Evolutionary conservation across 1,140 invertebrate genomes (phyloP), one percentile per base, ranked within the genome.

Genomic region (Ostrea edulis): DNA sequence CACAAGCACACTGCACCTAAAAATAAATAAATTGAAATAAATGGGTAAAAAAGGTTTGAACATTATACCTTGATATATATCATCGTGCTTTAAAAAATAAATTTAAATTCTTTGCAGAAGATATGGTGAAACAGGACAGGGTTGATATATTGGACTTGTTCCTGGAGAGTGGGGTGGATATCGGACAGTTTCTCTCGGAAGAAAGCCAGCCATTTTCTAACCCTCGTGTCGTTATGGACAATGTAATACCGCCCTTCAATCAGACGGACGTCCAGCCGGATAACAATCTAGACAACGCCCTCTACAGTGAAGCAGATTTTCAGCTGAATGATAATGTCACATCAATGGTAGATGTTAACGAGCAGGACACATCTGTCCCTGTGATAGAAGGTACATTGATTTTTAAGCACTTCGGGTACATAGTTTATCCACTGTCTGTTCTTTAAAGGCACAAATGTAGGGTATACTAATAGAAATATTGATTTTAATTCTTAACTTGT

Each of bases 101-200:
- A 8, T 4, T 20, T 62, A 17, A 55, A 44, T 44, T 44, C 35
- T 44, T 77, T 77, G 25, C 25, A 77, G 68, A 77, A 77, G 68
- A 77, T 25, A 90, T 90, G 89, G 87, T 90, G 25, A 90, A 88
- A 82, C 89, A 88, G 52, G 87, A 83, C 86, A 86, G 87, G 54
- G 86, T 29, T 8, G 89, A 90, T 22, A 55, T 90, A 1, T 65
- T 90, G 44, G 89, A 90, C 44, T 44, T 88, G 25, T 71, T 90
- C 29, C 62, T 88, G 5, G 87, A 87, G 8, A 81, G 52, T 25
- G 87, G 85, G 44, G 68, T 82, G 8, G 83, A 86, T 58, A 68
- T 87, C 12, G 82, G 86, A 51, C 71, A 86, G 51, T 35, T 68
- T 55, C 17, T 88, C 0, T 86, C 85, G 51, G 55, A 81, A 8